Evolutionary conservation across 2,797 vertebrate species (phyloP), one percentile per base, ranked within the genome.

Genomic region (Sebastes glaucus): DNA sequence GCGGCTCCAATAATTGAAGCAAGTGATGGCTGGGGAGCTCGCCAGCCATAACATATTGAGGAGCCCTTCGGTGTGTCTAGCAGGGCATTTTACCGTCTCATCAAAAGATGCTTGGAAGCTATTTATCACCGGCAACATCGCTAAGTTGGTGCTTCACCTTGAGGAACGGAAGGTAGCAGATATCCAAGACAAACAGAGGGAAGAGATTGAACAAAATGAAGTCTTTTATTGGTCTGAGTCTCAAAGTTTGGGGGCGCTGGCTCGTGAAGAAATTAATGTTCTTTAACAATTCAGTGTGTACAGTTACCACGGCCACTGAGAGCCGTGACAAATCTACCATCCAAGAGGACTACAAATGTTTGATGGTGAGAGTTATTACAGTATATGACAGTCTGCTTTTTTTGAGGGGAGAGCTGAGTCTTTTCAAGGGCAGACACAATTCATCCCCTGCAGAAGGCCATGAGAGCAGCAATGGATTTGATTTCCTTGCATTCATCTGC

Each of bases 31-130:
- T 32, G 38, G 55, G 66, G 61, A 71, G 38, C 74, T 71, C 5
- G 14, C 71, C 65, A 79, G 87, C 86, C 74, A 83, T 87, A 88
- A 88, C 81, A 63, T 83, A 84, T 80, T 65, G 81, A 87, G 65
- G 61, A 82, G 77, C 59, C 80, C 80, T 77, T 77, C 38, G 20
- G 63, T 64, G 74, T 78, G 67, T 83, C 73, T 27, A 72, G 62
- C 74, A 76, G 72, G 62, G 81, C 62, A 64, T 88, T 88, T 89
- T 85, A 85, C 67, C 7, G 7, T 84, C 69, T 88, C 87, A 81
- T 88, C 81, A 88, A 82, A 87, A 78, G 52, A 71, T 1, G 6
- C 71, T 81, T 59, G 65, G 73, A 86, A 77, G 74, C 80, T 82
- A 85, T 88, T 86, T 80, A 87, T 87, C 87, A 90, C 71, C 2